Evolutionary conservation across 2,797 vertebrate genomes (phyloP).

Genomic region (Eupleurogrammus muticus): DNA sequence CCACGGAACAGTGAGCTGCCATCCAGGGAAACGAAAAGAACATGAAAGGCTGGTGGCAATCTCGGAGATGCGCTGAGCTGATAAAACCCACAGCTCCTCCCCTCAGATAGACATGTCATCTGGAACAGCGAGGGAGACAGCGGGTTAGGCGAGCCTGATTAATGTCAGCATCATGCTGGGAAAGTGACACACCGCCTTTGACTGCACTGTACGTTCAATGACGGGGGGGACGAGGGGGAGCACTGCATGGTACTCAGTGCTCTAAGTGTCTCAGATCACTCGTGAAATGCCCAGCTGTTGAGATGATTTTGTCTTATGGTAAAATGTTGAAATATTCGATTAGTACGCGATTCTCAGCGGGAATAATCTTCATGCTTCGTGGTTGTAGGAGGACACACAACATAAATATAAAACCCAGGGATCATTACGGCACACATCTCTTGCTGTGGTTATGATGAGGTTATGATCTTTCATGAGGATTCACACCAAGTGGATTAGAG

Average conservation of each 20-base stretch:
- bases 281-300: slow-evolving; percentile 36
- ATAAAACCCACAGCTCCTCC: slow-evolving; percentile 71
- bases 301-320: slow-evolving; percentile 19
- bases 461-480: slow-evolving; percentile 59
- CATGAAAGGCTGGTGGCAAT: slow-evolving; percentile 79
- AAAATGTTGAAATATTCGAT: slow-evolving; percentile 44
- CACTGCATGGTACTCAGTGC: slow-evolving; percentile 12
- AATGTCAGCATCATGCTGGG: slow-evolving; percentile 65
- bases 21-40: slow-evolving; percentile 72
- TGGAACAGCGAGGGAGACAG: slow-evolving; percentile 70
- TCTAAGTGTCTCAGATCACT: slow-evolving; percentile 33
- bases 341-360: slow-evolving; percentile 14
- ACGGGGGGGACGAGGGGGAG: slow-evolving; percentile 1
- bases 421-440: slow-evolving; percentile 44
- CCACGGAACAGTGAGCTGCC: slow-evolving; percentile 64
- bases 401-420: slow-evolving; percentile 23
- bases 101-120: slow-evolving; percentile 73
- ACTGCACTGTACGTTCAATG: slow-evolving; percentile 47
- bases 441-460: slow-evolving; percentile 62
- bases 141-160: slow-evolving; percentile 74
- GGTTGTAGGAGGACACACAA: slow-evolving; percentile 16
- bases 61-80: slow-evolving; percentile 67
- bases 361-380: slow-evolving; percentile 42
- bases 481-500: slow-evolving; percentile 56
- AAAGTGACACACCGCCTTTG: slow-evolving; percentile 54